Percentiles rank a stretch among this genome's conserved stretches.
phyloP scores from a whole-genome alignment of 2,113 vertebrate species.

The Onychorhynchus coronatus region DNA sequence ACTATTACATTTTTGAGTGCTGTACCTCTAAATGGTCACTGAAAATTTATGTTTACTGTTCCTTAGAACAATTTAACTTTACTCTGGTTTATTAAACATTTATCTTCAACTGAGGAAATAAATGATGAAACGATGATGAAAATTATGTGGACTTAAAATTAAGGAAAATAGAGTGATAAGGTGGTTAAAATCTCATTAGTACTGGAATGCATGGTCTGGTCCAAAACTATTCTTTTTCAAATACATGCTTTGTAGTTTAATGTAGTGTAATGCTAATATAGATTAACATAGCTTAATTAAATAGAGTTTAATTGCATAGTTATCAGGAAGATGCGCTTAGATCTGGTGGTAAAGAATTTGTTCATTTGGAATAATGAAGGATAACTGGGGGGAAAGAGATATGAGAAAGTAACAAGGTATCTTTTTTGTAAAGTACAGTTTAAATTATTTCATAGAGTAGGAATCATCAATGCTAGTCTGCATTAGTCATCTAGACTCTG shows the following conservation, averaged over 20 bases:
- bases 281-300: not conserved
- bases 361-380: not conserved
- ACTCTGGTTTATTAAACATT: constrained; percentile 42
- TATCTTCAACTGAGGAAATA: constrained; percentile 22
- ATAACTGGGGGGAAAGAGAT: not conserved
- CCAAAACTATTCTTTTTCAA: not conserved
- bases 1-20: constrained; percentile 12
- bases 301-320: not conserved
- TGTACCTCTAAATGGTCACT: constrained; percentile 4
- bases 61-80: not conserved
- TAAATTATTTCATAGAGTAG: not conserved
- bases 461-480: not conserved
- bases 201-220: not conserved
- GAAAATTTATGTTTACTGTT: constrained; percentile 55
- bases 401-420: not conserved
- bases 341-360: not conserved
- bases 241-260: not conserved
- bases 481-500: not conserved
- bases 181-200: not conserved
- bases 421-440: not conserved
- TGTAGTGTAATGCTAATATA: not conserved
- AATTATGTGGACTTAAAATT: not conserved
- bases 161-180: not conserved
- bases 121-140: not conserved
- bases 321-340: not conserved